Conservation (phyloP, 2,113 vertebrate genomes). For the Macquaria ambigua region DNA sequence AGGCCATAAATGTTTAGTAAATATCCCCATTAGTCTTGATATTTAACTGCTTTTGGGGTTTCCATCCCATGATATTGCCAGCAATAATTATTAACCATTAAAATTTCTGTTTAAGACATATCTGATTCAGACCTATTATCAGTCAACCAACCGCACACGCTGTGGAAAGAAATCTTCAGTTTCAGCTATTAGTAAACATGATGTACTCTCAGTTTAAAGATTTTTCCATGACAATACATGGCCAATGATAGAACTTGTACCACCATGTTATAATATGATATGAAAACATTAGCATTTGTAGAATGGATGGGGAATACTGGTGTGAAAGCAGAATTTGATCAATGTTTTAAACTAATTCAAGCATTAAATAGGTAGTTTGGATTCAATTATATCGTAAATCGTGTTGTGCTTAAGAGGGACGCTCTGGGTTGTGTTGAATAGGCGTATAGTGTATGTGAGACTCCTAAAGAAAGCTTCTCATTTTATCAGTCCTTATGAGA, state of each 20-base stretch:
- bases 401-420: slow-evolving; percentile 16
- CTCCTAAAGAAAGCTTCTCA: slow-evolving; percentile 74
- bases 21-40: neutral
- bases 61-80: neutral
- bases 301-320: neutral
- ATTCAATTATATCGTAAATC: neutral
- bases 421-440: slow-evolving; percentile 48
- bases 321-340: slow-evolving; percentile 1
- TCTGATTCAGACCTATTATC: neutral
- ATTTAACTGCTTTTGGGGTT: neutral
- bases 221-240: neutral
- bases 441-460: slow-evolving; percentile 49
- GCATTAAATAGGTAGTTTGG: neutral
- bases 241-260: neutral
- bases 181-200: neutral
- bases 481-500: slow-evolving; percentile 84
- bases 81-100: slow-evolving; percentile 3
- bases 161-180: neutral
- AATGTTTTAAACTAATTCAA: slow-evolving; percentile 5
- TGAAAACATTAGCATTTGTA: neutral
- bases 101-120: neutral
- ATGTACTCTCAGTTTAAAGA: neutral
- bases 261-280: neutral
- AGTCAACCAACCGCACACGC: neutral
- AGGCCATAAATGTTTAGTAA: neutral